Percentiles rank a stretch among this genome's conserved stretches.
Conservation (phyloP, 2,113 vertebrate species). For the Neolamprologus falcicula region DNA sequence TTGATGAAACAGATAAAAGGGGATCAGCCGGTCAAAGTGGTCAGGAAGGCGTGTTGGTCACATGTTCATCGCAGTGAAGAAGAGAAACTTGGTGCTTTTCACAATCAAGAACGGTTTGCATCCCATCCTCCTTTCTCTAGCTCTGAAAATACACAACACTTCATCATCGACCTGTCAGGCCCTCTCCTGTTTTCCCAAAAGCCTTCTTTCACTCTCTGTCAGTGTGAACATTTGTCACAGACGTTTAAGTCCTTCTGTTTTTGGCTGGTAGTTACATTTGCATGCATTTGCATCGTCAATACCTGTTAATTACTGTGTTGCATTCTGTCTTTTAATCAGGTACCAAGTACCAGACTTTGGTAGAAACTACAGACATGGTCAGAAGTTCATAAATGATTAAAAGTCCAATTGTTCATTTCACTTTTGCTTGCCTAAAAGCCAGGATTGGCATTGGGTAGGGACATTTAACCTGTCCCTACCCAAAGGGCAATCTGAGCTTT, state of each 20-base stretch:
- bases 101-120: background rate
- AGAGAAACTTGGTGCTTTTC: background rate
- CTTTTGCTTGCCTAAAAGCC: background rate
- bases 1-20: background rate
- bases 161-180: background rate
- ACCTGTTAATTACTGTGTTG: background rate
- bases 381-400: background rate
- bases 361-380: background rate
- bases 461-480: background rate
- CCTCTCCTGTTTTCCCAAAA: background rate
- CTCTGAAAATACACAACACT: background rate
- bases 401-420: background rate
- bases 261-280: background rate
- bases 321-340: background rate
- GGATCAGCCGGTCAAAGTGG: background rate
- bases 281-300: background rate
- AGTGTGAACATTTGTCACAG: background rate
- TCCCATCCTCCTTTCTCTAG: background rate
- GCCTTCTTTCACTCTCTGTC: background rate
- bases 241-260: background rate
- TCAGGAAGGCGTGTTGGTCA: background rate
- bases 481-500: background rate
- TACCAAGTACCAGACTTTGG: background rate
- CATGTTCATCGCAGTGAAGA: background rate
- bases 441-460: too few relatives aligned